phyloP scores from a whole-genome alignment of 2,888 invertebrate species.

The Tortricodes alternella region DNA sequence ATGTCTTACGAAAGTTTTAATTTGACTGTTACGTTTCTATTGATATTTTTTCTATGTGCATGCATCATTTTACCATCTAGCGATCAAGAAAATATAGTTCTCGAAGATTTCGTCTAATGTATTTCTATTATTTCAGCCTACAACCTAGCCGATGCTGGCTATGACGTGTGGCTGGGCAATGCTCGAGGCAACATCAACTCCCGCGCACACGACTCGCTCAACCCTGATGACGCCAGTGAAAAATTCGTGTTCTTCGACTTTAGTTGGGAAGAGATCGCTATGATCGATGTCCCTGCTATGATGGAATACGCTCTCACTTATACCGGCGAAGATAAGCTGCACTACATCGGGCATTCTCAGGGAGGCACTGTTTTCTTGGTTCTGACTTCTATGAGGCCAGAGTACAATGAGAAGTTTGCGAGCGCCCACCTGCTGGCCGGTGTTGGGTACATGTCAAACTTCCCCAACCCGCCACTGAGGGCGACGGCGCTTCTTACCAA shows the following conservation, averaged over 20 bases:
- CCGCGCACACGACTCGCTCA: slow-evolving; percentile 36
- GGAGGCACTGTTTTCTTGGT: slow-evolving; percentile 36
- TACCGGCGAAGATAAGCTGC: slow-evolving; percentile 34
- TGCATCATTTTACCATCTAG: no score
- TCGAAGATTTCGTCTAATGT: neutral
- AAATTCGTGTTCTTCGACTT: slow-evolving; percentile 39
- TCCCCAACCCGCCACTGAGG: slow-evolving; percentile 29
- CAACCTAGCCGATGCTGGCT: slow-evolving; percentile 80
- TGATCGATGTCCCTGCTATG: slow-evolving; percentile 35
- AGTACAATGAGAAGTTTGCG: slow-evolving; percentile 36
- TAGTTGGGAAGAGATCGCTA: slow-evolving; percentile 41
- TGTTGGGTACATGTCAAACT: slow-evolving; percentile 36
- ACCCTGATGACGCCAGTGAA: slow-evolving; percentile 27
- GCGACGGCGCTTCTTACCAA: slow-evolving; percentile 18
- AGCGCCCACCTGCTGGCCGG: slow-evolving; percentile 39
- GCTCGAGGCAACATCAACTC: slow-evolving; percentile 85
- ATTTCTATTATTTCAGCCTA: slow-evolving; percentile 34
- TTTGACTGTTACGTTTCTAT: no score
- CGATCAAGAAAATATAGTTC: no score
- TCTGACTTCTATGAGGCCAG: slow-evolving; percentile 33
- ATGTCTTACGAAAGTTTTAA: no score
- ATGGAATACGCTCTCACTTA: slow-evolving; percentile 35
- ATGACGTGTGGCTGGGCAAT: slow-evolving; percentile 89
- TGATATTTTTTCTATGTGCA: no score
- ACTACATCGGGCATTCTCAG: slow-evolving; percentile 43